Base-by-base conservation (phyloP, 2,888 invertebrate genomes). In the Stenichneumon culpator region DNA sequence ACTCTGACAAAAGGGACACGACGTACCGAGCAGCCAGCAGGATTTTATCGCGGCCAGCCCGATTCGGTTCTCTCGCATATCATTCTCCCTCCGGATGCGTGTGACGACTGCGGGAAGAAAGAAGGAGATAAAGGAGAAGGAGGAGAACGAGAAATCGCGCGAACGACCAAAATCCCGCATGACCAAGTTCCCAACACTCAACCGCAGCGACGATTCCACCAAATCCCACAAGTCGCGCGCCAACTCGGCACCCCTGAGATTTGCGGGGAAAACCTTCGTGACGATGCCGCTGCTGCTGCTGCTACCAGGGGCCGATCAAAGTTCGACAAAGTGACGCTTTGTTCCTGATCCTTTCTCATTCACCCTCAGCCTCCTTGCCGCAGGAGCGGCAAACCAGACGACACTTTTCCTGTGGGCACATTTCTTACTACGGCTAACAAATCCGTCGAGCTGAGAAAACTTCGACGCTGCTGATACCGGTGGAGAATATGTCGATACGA, bases 191-290 rank as follows among this genome's bases (percentile, higher is more conserved):
- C 74, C 74, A 82, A 79, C 50, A 83, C 83, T 83, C 86, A 78
- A 79, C 77, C 84, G 83, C 73, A 83, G 75, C 82, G 86, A 88
- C 88, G 87, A 83, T 84, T 86, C 67, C 36, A 79, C 77, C 52
- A 88, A 90, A 90, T 90, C 88, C 89, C 88, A 89, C 91, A 89
- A 89, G 89, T 89, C 90, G 87, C 86, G 67, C 83, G 86, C 86
- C 86, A 87, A 87, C 83, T 83, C 77, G 89, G 85, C 86, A 87
- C 91, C 86, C 88, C 67, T 79, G 88, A 89, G 90, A 90, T 89
- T 90, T 88, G 85, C 86, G 86, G 63, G 44, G 67, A 75, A 83
- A 86, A 85, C 84, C 89, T 88, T 89, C 86, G 84, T 82, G 86
- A 84, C 87, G 86, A 52, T 73, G 77, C 81, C 88, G 88, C 73